Evolutionary conservation across 1,140 invertebrate genomes (phyloP).

Genomic region (Drosophila ambigua): DNA sequence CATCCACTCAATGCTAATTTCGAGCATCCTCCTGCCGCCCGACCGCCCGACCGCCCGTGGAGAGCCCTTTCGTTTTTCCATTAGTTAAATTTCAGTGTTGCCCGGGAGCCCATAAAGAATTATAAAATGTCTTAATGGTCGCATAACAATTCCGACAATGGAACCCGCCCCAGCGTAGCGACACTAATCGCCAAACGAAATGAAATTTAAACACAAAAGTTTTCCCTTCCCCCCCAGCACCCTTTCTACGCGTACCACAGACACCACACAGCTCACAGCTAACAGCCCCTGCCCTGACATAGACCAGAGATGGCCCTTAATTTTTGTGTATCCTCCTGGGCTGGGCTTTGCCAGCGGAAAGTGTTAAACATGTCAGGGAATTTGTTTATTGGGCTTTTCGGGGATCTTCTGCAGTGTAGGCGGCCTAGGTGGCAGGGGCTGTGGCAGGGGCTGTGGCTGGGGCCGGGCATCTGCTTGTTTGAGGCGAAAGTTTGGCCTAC

Average conservation of each 20-base stretch:
- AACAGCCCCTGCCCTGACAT: conserved; percentile 51
- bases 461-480: conserved; percentile 53
- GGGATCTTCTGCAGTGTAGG: conserved; percentile 34
- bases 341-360: conserved; percentile 64
- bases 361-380: conserved; percentile 82
- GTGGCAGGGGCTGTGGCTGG: not conserved
- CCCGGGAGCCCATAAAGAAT: conserved; percentile 63
- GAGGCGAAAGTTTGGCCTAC: conserved; percentile 32
- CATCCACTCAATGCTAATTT: conserved; percentile 53
- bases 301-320: conserved; percentile 62
- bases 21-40: conserved; percentile 26
- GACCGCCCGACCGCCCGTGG: conserved; percentile 29
- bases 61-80: conserved; percentile 47
- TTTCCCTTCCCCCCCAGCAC: conserved; percentile 26
- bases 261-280: not conserved
- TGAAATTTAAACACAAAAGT: conserved; percentile 79
- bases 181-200: conserved; percentile 83
- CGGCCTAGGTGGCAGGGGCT: not conserved
- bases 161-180: conserved; percentile 52
- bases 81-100: conserved; percentile 63
- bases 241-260: conserved; percentile 18
- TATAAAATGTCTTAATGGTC: conserved; percentile 82
- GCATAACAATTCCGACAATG: conserved; percentile 81
- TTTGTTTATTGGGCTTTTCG: conserved; percentile 77
- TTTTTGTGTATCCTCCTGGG: conserved; percentile 40